Percentiles rank a stretch among this genome's conserved stretches.
Evolutionary conservation across 2,888 invertebrate species (phyloP).

Genomic region (Diogma glabrata): DNA sequence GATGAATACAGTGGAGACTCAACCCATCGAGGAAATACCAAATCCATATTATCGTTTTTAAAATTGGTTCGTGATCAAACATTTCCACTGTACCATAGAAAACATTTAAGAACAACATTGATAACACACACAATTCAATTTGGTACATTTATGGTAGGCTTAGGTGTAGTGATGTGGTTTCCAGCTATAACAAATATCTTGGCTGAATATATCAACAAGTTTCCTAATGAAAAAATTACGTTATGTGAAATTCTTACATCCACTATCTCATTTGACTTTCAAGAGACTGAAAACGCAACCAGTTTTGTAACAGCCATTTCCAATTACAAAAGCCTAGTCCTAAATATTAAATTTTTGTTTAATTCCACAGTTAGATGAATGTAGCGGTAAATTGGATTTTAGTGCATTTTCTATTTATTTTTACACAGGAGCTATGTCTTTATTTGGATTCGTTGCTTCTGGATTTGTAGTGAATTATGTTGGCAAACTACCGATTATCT

Average conservation of each 20-base stretch:
- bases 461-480: conserved; percentile 26
- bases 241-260: conserved; percentile 29
- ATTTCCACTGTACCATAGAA: conserved; percentile 27
- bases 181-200: conserved; percentile 30
- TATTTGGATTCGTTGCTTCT: conserved; percentile 26
- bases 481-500: conserved; percentile 25
- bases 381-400: too few relatives aligned
- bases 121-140: conserved; percentile 30
- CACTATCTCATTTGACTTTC: too few relatives aligned
- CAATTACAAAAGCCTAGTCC: too few relatives aligned
- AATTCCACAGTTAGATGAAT: too few relatives aligned
- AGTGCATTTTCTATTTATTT: too few relatives aligned
- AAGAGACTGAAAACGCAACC: too few relatives aligned
- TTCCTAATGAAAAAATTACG: conserved; percentile 24
- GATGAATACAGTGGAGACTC: too few relatives aligned
- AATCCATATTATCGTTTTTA: too few relatives aligned
- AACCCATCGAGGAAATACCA: too few relatives aligned
- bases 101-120: conserved; percentile 26
- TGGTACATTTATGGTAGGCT: conserved; percentile 28
- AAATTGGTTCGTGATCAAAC: conserved; percentile 33
- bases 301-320: too few relatives aligned
- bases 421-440: too few relatives aligned
- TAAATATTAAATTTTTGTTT: too few relatives aligned
- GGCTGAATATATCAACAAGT: conserved; percentile 24
- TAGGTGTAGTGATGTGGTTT: conserved; percentile 33